Percentiles rank a stretch among this genome's conserved stretches.
Evolutionary conservation across 2,113 vertebrate genomes (phyloP).

Genomic region (Xiphophorus maculatus): DNA sequence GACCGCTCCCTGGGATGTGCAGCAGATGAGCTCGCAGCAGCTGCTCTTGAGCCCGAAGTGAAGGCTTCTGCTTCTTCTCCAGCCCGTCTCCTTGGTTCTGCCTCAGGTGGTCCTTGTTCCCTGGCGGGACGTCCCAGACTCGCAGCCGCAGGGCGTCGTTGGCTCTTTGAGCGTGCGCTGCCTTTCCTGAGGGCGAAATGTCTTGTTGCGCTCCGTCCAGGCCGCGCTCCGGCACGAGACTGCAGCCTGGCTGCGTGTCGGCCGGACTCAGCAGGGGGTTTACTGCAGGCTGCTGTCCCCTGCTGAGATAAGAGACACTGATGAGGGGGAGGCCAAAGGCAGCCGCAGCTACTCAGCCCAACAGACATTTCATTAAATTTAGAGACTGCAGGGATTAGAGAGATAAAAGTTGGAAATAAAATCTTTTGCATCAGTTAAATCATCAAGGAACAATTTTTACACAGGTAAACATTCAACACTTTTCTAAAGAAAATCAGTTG

Average conservation of each 20-base stretch:
- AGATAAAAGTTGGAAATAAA: constrained; percentile 8
- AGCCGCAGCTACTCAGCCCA: constrained; percentile 17
- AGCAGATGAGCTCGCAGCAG: constrained; percentile 25
- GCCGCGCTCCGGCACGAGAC: constrained; percentile 24
- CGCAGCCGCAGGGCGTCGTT: neutral
- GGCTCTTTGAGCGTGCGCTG: neutral
- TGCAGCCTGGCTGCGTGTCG: constrained; percentile 10
- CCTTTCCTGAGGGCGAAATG: neutral
- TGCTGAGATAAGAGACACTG: constrained; percentile 60
- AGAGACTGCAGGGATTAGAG: constrained; percentile 30
- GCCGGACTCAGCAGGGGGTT: constrained; percentile 41
- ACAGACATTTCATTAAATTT: constrained; percentile 35
- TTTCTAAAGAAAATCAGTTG: neutral
- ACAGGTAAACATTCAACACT: neutral
- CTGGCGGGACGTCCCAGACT: neutral
- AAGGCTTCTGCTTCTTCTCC: constrained; percentile 7
- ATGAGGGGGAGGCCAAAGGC: constrained; percentile 12
- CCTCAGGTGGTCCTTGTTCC: neutral
- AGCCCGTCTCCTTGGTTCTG: neutral
- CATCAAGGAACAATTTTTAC: neutral
- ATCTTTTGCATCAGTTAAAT: neutral
- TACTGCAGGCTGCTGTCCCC: constrained; percentile 29
- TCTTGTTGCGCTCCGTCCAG: constrained; percentile 21
- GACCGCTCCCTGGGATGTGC: constrained; percentile 7
- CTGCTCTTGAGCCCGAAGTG: constrained; percentile 27